Percentiles rank a stretch among this genome's conserved stretches.
Evolutionary conservation across 1,140 invertebrate species (phyloP).

Genomic region (Chionoecetes opilio): DNA sequence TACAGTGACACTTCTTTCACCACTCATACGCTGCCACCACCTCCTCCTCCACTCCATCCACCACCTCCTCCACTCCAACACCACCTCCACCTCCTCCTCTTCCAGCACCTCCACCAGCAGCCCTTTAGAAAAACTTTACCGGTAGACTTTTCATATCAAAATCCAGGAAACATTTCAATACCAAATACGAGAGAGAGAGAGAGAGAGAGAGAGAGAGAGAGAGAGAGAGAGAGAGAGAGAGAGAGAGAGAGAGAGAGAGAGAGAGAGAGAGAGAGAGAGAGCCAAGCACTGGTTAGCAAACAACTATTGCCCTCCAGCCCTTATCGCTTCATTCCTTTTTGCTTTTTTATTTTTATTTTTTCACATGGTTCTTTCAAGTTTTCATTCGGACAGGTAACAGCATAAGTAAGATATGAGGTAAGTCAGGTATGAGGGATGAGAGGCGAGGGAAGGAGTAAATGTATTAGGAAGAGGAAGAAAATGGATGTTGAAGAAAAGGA

Average conservation of each 20-base stretch:
- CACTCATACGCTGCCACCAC: neutral
- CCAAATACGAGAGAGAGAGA: neutral
- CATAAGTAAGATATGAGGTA: neutral
- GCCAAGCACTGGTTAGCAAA: neutral
- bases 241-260: neutral
- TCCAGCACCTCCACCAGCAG: neutral
- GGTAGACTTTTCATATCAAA: neutral
- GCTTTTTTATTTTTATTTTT: neutral
- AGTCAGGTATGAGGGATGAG: neutral
- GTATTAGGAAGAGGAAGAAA: neutral
- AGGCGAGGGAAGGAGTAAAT: neutral
- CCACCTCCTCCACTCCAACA: neutral
- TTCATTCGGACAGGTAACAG: neutral
- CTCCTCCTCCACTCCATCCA: neutral
- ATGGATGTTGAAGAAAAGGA: neutral
- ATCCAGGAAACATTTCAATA: conserved; percentile 30
- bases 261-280: neutral
- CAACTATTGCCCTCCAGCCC: neutral
- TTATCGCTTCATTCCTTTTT: neutral
- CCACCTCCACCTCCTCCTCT: neutral
- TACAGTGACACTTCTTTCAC: neutral
- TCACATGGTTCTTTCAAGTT: neutral
- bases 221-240: conserved; percentile 22
- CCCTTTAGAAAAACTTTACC: neutral
- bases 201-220: conserved; percentile 27